These are phyloP conservation scores for Cataglyphis rosenhaueri DNA, from an alignment of 2,888 invertebrate genomes.

Conservation along the genomic window DNA sequence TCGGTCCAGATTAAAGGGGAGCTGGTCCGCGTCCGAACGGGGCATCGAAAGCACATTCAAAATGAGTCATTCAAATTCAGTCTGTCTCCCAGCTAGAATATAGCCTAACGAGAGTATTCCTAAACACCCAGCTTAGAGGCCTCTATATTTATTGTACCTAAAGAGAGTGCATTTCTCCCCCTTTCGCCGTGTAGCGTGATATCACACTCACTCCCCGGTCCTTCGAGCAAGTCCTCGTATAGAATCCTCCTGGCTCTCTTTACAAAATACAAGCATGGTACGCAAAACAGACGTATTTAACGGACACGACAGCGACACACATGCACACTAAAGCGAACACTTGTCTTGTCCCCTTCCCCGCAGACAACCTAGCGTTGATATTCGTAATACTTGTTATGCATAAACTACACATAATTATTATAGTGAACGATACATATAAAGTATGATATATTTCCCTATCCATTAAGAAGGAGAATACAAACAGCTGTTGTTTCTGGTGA, in stretches of 20 bases:
- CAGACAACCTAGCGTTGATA: slow-evolving; percentile 84
- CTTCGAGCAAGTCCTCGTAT: slow-evolving; percentile 49
- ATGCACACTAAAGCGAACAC: slow-evolving; percentile 42
- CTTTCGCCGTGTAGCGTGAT: slow-evolving; percentile 50
- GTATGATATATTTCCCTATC: slow-evolving; percentile 86
- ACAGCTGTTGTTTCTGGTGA: slow-evolving; percentile 83
- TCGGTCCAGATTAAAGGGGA: slow-evolving; percentile 36
- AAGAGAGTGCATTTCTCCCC: slow-evolving; percentile 58
- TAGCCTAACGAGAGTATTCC: slow-evolving; percentile 41
- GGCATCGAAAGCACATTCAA: slow-evolving; percentile 32
- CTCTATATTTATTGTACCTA: slow-evolving; percentile 73
- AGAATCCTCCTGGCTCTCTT: slow-evolving; percentile 63
- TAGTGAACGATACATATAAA: slow-evolving; percentile 85
- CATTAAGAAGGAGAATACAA: slow-evolving; percentile 83
- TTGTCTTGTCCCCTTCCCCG: slow-evolving; percentile 58
- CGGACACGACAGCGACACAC: slow-evolving; percentile 13
- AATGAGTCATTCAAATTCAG: slow-evolving; percentile 21
- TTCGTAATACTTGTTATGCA: slow-evolving; percentile 84
- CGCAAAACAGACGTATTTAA: slow-evolving; percentile 21
- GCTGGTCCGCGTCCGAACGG: slow-evolving; percentile 6
- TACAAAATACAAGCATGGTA: slow-evolving; percentile 13
- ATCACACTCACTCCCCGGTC: slow-evolving; percentile 11
- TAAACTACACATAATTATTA: slow-evolving; percentile 86
- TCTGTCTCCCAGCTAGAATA: slow-evolving; percentile 39
- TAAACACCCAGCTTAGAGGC: slow-evolving; percentile 64